Evolutionary conservation across 2,888 invertebrate species (phyloP).

Genomic region (Apamea crenata): DNA sequence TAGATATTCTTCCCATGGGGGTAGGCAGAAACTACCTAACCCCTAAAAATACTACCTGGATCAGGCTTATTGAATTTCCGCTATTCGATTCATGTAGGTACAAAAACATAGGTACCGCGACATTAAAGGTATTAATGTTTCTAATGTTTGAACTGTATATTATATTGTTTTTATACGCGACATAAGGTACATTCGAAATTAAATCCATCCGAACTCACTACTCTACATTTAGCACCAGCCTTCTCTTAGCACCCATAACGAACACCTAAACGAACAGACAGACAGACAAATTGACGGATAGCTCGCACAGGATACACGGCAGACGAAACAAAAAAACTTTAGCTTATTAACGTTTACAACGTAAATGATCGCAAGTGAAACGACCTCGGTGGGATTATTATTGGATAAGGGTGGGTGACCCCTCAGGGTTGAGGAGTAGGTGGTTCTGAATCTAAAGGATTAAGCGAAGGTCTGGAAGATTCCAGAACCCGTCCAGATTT

Average conservation of each 20-base stretch:
- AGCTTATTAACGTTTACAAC: conserved; percentile 70
- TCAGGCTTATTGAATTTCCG: no score
- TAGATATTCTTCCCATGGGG: no score
- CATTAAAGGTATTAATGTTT: no score
- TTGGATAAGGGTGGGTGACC: conserved; percentile 79
- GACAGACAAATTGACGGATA: conserved; percentile 79
- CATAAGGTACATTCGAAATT: background rate
- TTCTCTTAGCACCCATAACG: conserved; percentile 45
- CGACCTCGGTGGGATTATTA: conserved; percentile 76
- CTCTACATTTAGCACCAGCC: background rate
- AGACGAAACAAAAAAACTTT: conserved; percentile 79
- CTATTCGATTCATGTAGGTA: no score
- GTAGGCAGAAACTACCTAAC: no score
- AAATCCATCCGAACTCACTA: background rate
- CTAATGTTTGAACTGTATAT: no score
- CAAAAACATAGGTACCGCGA: no score
- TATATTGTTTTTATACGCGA: no score
- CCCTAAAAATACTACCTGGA: no score
- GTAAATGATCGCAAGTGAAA: conserved; percentile 79
- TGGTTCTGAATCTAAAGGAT: background rate
- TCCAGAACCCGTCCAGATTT: background rate
- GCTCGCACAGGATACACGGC: conserved; percentile 80
- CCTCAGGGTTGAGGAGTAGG: conserved; percentile 65
- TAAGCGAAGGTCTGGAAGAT: background rate
- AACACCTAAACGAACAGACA: conserved; percentile 59